Evolutionary conservation across 2,797 vertebrate species (phyloP).

Genomic region (Paguma larvata): DNA sequence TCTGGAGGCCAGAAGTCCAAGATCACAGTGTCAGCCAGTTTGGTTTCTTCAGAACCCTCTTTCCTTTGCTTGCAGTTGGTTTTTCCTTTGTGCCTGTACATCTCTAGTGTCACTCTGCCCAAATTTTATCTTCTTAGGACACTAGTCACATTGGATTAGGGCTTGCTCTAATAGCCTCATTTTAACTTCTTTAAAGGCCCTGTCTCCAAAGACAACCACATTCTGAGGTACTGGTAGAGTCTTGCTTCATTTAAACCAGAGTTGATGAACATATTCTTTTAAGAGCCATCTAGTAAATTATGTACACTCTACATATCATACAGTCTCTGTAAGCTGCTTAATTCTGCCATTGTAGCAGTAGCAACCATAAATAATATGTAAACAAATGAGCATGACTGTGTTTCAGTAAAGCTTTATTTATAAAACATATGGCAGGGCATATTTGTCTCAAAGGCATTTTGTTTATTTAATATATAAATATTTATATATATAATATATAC

Average conservation of each 20-base stretch:
- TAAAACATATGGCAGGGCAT: not conserved
- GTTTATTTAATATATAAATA: not conserved
- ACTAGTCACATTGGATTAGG: not conserved
- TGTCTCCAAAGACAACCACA: not conserved
- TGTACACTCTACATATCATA: not conserved
- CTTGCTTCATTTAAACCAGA: slow-evolving; percentile 2
- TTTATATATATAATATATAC: not conserved
- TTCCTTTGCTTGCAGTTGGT: not conserved
- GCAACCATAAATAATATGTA: not conserved
- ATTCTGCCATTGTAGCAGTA: not conserved
- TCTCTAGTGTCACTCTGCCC: not conserved
- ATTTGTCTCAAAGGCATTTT: not conserved
- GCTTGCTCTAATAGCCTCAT: not conserved
- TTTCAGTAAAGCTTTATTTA: not conserved
- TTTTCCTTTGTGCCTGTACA: not conserved
- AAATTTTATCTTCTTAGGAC: not conserved
- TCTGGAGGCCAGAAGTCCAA: not conserved
- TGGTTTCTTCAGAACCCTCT: not conserved
- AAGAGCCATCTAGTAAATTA: not conserved
- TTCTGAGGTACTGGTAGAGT: not conserved
- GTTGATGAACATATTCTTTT: not conserved
- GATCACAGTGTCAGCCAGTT: not conserved
- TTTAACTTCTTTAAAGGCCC: not conserved
- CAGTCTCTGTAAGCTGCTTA: not conserved
- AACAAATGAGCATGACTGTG: not conserved